These are phyloP conservation scores for Oophaga pumilio DNA, from an alignment of 2,113 vertebrate genomes.

Conservation along the genomic window DNA sequence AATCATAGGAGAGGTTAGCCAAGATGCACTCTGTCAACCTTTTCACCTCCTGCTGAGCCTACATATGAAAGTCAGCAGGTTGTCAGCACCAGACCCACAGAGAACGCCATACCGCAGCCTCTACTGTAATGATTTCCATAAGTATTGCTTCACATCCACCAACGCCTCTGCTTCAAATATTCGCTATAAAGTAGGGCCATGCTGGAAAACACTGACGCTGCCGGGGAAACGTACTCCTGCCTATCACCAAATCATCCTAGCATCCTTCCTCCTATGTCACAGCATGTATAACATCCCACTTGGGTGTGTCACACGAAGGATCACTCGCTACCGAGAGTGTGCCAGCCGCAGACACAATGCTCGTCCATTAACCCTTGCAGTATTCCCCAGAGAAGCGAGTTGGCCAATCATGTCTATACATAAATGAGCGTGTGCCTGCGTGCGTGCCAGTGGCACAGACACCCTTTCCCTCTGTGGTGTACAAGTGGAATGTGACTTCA, in stretches of 20 bases:
- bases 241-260: background rate
- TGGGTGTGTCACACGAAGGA: background rate
- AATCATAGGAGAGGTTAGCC: constrained; percentile 64
- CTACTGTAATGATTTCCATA: background rate
- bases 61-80: constrained; percentile 42
- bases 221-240: no score
- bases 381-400: background rate
- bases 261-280: background rate
- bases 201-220: background rate
- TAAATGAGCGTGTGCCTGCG: background rate
- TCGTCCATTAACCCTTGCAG: background rate
- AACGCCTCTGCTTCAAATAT: background rate
- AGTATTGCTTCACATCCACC: background rate
- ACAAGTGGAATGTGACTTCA: constrained; percentile 20
- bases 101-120: background rate
- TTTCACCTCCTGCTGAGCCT: constrained; percentile 54
- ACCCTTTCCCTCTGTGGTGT: background rate
- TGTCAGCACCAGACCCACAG: constrained; percentile 39
- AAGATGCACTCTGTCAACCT: constrained; percentile 63
- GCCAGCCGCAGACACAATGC: background rate
- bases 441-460: background rate
- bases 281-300: background rate
- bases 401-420: background rate
- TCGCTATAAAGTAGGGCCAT: background rate
- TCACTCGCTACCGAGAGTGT: background rate